A percentile compares a stretch with the other conserved stretches of the same genome.
Conservation (phyloP, 1,140 invertebrate species). For the Cryptotermes secundus region DNA sequence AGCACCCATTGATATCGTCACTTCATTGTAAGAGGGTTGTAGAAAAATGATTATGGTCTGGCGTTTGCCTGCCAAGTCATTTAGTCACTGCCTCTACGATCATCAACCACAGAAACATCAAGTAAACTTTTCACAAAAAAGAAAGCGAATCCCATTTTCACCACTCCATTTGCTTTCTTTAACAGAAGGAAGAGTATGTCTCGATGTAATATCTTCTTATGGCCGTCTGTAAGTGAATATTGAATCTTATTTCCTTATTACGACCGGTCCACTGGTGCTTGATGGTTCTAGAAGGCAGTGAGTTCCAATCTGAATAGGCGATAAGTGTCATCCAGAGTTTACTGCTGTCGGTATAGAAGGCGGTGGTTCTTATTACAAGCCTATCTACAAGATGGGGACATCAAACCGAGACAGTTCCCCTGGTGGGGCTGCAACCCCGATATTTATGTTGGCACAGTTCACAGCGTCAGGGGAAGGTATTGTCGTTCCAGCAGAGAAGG, state of each 20-base stretch:
- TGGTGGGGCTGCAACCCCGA: not conserved
- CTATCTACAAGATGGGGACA: not conserved
- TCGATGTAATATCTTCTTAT: not conserved
- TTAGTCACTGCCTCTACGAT: not conserved
- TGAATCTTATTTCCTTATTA: conserved; percentile 9
- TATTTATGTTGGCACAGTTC: not conserved
- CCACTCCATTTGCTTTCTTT: not conserved
- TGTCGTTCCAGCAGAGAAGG: not conserved
- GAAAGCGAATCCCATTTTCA: not conserved
- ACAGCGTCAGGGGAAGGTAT: not conserved
- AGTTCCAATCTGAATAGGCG: not conserved
- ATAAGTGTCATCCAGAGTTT: conserved; percentile 3
- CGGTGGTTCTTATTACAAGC: not conserved
- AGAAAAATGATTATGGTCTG: too few relatives aligned
- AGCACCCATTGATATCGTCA: too few relatives aligned
- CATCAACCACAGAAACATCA: not conserved
- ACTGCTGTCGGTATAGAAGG: not conserved
- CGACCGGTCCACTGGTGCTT: not conserved
- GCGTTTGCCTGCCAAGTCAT: not conserved
- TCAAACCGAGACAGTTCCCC: not conserved
- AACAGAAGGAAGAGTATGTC: not conserved
- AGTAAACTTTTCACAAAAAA: not conserved
- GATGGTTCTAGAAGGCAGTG: not conserved
- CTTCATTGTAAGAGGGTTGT: too few relatives aligned
- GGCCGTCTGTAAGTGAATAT: not conserved